These are phyloP conservation scores for Sturmia bella DNA, from an alignment of 2,888 invertebrate species.

Conservation along the genomic window DNA sequence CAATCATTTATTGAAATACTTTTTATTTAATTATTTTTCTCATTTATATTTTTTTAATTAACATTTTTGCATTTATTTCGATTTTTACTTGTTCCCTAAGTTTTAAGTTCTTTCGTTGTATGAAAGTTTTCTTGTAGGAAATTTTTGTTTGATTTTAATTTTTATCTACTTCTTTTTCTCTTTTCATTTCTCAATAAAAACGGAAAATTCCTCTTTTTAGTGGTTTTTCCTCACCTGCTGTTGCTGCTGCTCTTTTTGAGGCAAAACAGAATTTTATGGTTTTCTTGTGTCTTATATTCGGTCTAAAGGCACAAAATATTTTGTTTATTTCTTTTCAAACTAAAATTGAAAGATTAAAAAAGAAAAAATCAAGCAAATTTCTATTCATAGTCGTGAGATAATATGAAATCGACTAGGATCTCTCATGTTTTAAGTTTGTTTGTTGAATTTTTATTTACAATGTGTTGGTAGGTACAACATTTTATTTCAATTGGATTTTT, in stretches of 20 bases:
- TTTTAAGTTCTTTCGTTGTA: neutral
- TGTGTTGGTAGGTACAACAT: constrained; percentile 21
- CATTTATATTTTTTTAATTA: constrained; percentile 4
- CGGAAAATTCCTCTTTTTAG: constrained; percentile 1
- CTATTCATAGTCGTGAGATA: constrained; percentile 66
- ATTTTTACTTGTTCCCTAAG: neutral
- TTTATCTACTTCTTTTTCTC: constrained; percentile 13
- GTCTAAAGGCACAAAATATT: constrained; percentile 3
- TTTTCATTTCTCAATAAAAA: neutral
- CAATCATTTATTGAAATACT: constrained; percentile 5
- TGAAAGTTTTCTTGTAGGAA: constrained; percentile 15
- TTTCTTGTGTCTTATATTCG: constrained; percentile 20
- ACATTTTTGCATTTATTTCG: neutral
- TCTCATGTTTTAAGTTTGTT: constrained; percentile 25
- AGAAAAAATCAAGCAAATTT: constrained; percentile 32
- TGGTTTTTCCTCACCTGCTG: constrained; percentile 34
- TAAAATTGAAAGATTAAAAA: neutral
- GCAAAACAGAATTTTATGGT: constrained; percentile 4
- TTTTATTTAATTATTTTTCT: constrained; percentile 5
- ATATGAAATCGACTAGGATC: constrained; percentile 12
- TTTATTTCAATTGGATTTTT: neutral
- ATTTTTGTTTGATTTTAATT: neutral
- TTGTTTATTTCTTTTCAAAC: constrained; percentile 26
- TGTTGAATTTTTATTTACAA: neutral
- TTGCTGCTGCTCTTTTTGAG: constrained; percentile 1